These are phyloP conservation scores for Myotis pilosus DNA, from an alignment of 2,797 vertebrate genomes.

Conservation along the genomic window DNA sequence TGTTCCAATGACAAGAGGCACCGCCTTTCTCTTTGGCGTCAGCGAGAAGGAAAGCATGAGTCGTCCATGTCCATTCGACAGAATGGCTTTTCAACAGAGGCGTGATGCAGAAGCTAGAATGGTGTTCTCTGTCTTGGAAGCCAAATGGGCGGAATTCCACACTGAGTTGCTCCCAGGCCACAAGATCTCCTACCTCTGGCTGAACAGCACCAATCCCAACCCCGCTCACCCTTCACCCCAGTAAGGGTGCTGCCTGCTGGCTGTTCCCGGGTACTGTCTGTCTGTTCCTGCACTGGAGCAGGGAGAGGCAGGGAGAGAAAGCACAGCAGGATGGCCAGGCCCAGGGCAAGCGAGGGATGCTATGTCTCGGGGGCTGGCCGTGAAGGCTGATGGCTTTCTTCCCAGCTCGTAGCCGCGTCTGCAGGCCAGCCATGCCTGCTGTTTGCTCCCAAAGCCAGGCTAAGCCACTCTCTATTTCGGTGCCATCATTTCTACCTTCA, in stretches of 20 bases:
- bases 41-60: not conserved
- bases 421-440: not conserved
- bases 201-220: not conserved
- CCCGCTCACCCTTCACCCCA: accelerated
- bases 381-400: not conserved
- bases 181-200: not conserved
- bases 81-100: not conserved
- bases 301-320: not conserved
- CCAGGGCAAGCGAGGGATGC: not conserved
- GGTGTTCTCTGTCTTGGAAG: not conserved
- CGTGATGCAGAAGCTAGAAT: not conserved
- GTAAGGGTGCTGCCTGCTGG: accelerated
- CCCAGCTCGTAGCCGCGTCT: not conserved
- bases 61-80: not conserved
- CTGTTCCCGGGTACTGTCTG: not conserved
- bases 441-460: not conserved
- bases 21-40: not conserved
- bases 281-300: not conserved
- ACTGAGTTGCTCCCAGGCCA: not conserved
- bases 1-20: not conserved
- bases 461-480: not conserved
- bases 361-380: not conserved
- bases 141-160: not conserved
- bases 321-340: not conserved
- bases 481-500: not conserved